Conservation (phyloP, 2,888 invertebrate genomes). For the Ischnura elegans region DNA sequence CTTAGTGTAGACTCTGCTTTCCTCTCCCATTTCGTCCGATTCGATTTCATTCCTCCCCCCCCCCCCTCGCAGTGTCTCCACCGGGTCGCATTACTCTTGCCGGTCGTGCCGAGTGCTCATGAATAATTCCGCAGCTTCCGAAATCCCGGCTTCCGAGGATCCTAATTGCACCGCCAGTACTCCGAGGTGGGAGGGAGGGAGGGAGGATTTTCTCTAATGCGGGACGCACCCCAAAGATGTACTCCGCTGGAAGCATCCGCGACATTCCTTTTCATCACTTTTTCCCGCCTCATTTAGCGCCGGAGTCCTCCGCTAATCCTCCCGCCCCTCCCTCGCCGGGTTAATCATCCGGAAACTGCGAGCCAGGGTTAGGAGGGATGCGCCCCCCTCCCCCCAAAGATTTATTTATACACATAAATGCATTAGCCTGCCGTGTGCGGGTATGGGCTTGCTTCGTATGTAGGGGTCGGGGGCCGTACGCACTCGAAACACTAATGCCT, state of each 20-base stretch:
- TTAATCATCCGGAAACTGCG: conserved; percentile 44
- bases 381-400: no score
- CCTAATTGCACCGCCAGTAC: not conserved
- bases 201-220: not conserved
- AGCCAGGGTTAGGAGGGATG: not conserved
- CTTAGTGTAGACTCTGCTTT: not conserved
- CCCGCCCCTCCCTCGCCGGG: not conserved
- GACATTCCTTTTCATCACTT: conserved; percentile 33
- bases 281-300: conserved; percentile 34
- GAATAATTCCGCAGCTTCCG: not conserved
- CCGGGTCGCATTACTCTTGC: not conserved
- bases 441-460: no score
- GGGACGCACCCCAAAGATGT: not conserved
- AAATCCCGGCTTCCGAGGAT: not conserved
- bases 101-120: not conserved
- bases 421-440: no score
- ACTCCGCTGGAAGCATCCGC: conserved; percentile 21
- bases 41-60: not conserved
- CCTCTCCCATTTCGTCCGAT: not conserved
- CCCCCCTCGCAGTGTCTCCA: not conserved
- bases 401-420: no score
- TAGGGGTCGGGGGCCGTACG: no score
- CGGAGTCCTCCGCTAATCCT: conserved; percentile 13
- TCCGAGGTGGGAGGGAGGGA: not conserved
- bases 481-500: no score